phyloP scores from a whole-genome alignment of 2,113 vertebrate genomes.

The Trochalopteron elliotii region DNA sequence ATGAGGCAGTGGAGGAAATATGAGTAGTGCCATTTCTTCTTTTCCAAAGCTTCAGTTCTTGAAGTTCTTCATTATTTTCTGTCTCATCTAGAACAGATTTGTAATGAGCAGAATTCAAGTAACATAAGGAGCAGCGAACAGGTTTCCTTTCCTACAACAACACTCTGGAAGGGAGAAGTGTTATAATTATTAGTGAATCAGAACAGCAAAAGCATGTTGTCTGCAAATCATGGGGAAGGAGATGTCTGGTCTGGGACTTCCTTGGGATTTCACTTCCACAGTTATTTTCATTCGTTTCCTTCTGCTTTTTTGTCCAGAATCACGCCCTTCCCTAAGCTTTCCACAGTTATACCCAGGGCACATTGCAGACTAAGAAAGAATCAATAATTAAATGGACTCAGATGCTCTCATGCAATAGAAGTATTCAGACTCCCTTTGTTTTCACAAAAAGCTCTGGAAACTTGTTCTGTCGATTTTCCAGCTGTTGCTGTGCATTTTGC shows the following conservation, averaged over 20 bases:
- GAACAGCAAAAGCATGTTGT: neutral
- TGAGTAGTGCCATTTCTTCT: neutral
- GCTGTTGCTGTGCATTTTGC: neutral
- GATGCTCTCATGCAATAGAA: neutral
- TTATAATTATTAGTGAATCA: neutral
- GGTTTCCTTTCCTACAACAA: neutral
- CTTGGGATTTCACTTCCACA: neutral
- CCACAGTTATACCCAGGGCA: neutral
- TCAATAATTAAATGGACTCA: neutral
- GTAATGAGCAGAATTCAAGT: neutral
- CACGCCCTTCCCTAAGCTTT: neutral
- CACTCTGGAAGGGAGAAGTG: neutral
- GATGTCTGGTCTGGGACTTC: neutral
- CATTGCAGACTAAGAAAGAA: neutral
- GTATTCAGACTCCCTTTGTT: neutral
- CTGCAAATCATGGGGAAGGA: neutral
- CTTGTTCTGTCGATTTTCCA: neutral
- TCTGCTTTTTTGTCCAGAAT: neutral
- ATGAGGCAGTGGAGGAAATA: neutral
- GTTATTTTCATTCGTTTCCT: neutral
- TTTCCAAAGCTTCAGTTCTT: neutral
- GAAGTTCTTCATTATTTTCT: neutral
- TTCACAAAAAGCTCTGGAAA: neutral
- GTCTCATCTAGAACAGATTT: neutral
- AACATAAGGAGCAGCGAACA: neutral